Conservation (phyloP, 2,113 vertebrate genomes). For the Mus spicilegus region DNA sequence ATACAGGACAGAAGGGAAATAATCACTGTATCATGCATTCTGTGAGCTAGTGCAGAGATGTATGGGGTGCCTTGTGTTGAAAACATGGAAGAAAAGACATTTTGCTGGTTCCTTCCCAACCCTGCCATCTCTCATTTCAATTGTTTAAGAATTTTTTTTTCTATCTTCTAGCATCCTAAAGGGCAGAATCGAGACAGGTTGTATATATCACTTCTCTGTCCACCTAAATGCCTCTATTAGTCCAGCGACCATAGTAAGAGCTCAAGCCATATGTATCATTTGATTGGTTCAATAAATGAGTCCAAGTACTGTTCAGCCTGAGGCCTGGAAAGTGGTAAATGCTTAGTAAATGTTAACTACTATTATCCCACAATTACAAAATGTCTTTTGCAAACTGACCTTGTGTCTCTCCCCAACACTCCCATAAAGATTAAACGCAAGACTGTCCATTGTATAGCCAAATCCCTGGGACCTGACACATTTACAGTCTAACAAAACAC, state of each 20-base stretch:
- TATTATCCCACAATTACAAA: slow-evolving; percentile 51
- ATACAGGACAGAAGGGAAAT: neutral
- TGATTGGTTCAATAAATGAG: slow-evolving; percentile 43
- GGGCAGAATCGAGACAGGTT: neutral
- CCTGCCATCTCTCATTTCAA: neutral
- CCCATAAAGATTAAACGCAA: slow-evolving; percentile 65
- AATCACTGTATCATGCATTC: neutral
- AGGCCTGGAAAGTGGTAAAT: neutral
- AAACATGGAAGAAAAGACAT: neutral
- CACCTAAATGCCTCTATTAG: neutral
- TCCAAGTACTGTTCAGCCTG: neutral
- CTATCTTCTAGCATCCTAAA: neutral
- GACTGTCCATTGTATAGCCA: slow-evolving; percentile 57
- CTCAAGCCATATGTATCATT: slow-evolving; percentile 28
- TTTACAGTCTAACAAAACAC: slow-evolving; percentile 75
- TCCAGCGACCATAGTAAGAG: neutral
- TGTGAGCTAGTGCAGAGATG: neutral
- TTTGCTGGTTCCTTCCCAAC: neutral
- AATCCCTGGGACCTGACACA: slow-evolving; percentile 73
- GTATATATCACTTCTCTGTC: neutral
- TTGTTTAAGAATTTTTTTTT: neutral
- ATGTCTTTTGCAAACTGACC: slow-evolving; percentile 57
- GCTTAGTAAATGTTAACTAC: slow-evolving; percentile 56
- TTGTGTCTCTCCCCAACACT: slow-evolving; percentile 48
- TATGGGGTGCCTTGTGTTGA: neutral